Base-by-base conservation (phyloP, 2,888 invertebrate genomes). In the Hirtodrosophila alboralis region DNA sequence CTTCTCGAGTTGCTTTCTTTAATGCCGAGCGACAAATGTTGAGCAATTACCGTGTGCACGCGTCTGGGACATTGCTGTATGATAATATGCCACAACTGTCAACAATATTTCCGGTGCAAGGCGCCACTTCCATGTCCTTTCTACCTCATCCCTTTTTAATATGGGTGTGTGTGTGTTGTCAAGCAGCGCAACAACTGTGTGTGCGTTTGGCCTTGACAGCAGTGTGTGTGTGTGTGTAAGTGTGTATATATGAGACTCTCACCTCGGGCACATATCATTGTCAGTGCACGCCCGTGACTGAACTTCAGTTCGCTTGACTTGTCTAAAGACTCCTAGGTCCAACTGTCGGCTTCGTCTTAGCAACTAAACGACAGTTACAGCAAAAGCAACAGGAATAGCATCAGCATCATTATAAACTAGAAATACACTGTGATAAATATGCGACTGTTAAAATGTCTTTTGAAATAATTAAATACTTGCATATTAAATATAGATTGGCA, bases 11-110 rank as follows among this genome's bases (percentile, higher is more conserved):
- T 54, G 37, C 28, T 34, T 53, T 1, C 6, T 51, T 49, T 54
- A 67, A 67, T 54, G 67, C 48, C 51, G 13, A 28, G 60, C 60
- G 70, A 71, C 66, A 71, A 69, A 69, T 71, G 70, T 51, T 49
- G 71, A 71, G 70, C 70, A 70, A 71, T 70, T 72, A 70, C 53
- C 49, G 26, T 27, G 45, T 27, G 45, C 54, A 62, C 53, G 62
- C 57, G 67, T 43, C 72, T 47, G 66, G 56, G 52, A 71, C 53
- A 53, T 14, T 45, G 47, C 28, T 51, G 61, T 65, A 86, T 86
- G 87, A 79, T 79, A 79, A 86, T 86, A 84, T 86, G 86, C 79
- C 79, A 86, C 79, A 84, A 86, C 78, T 86, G 79, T 79, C 79
- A 79, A 84, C 79, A 86, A 86, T 79, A 80, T 86, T 86, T 86